Evolutionary conservation across 2,797 vertebrate species (phyloP), one percentile per base, ranked within the genome.

Genomic region (Danionella dracula): DNA sequence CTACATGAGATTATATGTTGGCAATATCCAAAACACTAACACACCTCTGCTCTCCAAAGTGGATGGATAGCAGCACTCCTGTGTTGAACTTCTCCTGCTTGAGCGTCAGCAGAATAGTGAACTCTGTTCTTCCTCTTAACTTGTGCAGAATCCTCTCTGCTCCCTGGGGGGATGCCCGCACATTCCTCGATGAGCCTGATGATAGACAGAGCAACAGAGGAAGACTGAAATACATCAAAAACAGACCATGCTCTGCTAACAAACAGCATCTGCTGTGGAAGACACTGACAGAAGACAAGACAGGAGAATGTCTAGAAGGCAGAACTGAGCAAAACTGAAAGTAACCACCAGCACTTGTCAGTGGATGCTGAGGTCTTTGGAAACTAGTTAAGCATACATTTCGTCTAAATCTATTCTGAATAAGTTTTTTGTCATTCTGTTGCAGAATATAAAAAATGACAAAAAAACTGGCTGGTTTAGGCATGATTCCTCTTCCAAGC

Each of bases 31-130:
- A 27, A 27, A 27, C 23, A 3, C 10, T 9, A 11, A 20, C 37
- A 21, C 55, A 93, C 92, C 91, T 92, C 73, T 91, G 89, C 78
- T 92, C 90, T 80, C 91, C 86, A 69, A 91, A 88, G 72, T 93
- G 92, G 78, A 93, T 79, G 66, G 92, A 93, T 54, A 93, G 77
- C 75, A 93, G 85, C 66, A 93, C 92, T 54, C 92, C 92, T 9
- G 92, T 92, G 84, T 91, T 93, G 80, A 92, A 86, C 51, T 63
- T 86, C 13, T 79, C 80, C 83, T 93, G 92, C 78, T 91, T 93
- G 66, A 93, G 75, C 20, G 91, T 92, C 68, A 86, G 85, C 72
- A 93, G 78, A 71, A 93, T 70, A 41, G 91, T 92, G 74, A 93
- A 91, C 82, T 93, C 92, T 53, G 81, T 79, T 78, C 90, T 92